phyloP scores from a whole-genome alignment of 2,797 vertebrate genomes.

The Anolis apletophallus region DNA sequence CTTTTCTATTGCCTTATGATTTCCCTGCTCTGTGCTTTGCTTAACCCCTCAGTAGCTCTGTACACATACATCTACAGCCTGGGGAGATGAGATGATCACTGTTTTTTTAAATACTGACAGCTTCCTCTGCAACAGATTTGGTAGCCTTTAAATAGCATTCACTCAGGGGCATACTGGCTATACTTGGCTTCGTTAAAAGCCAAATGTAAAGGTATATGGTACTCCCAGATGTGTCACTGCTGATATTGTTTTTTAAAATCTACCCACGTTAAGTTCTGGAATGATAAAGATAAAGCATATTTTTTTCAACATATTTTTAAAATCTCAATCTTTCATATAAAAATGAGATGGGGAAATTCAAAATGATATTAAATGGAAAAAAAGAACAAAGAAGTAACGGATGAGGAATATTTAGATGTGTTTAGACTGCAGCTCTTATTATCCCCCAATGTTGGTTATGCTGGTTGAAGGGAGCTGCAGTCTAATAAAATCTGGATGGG shows the following conservation, averaged over 20 bases:
- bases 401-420: neutral
- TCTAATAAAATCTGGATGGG: no score
- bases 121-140: slow-evolving; percentile 23
- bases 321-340: slow-evolving; percentile 32
- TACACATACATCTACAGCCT: slow-evolving; percentile 54
- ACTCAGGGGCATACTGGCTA: slow-evolving; percentile 43
- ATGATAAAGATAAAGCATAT: slow-evolving; percentile 17
- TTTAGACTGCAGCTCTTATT: neutral
- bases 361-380: neutral
- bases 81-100: slow-evolving; percentile 7
- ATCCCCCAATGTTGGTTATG: neutral
- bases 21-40: slow-evolving; percentile 48
- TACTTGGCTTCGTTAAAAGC: slow-evolving; percentile 48
- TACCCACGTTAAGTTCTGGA: slow-evolving; percentile 40
- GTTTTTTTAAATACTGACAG: slow-evolving; percentile 37
- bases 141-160: slow-evolving; percentile 54
- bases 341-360: neutral
- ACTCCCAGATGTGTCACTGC: neutral
- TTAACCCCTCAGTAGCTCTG: slow-evolving; percentile 53
- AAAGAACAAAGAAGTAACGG: neutral
- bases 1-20: slow-evolving; percentile 42
- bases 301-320: slow-evolving; percentile 45
- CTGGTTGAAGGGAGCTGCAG: no score
- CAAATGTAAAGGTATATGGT: slow-evolving; percentile 42
- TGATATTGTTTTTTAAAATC: slow-evolving; percentile 21